Conservation (phyloP, 1,140 invertebrate genomes). For the Anoplolepis gracilipes region DNA sequence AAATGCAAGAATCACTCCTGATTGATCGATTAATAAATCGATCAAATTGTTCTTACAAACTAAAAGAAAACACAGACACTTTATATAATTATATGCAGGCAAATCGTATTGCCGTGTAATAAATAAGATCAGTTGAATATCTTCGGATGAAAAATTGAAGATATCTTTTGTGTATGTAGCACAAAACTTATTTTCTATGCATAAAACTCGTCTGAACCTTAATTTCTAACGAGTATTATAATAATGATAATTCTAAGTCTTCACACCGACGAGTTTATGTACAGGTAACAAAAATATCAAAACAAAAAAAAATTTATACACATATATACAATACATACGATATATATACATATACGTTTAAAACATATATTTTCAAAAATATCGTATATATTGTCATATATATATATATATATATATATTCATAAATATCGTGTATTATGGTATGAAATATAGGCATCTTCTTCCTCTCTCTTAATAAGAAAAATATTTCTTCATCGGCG, state of each 20-base stretch:
- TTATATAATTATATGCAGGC: conserved; percentile 1
- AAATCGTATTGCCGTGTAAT: conserved; percentile 14
- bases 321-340: too few relatives aligned
- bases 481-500: too few relatives aligned
- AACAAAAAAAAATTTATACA: too few relatives aligned
- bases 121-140: conserved; percentile 61
- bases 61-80: conserved; percentile 35
- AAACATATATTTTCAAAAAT: too few relatives aligned
- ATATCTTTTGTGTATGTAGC: background rate
- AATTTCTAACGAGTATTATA: background rate
- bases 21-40: conserved; percentile 1
- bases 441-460: too few relatives aligned
- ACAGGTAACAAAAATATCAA: background rate
- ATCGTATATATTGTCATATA: too few relatives aligned
- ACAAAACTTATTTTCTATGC: conserved; percentile 1
- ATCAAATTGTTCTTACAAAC: background rate
- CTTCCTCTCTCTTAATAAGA: too few relatives aligned
- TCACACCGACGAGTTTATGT: background rate
- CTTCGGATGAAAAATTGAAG: background rate
- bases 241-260: background rate
- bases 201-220: conserved; percentile 16
- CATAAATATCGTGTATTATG: too few relatives aligned
- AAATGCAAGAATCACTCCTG: background rate
- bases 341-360: too few relatives aligned
- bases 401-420: too few relatives aligned